These are phyloP conservation scores for Onychomys torridus DNA, from an alignment of 2,797 vertebrate genomes.

Conservation along the genomic window DNA sequence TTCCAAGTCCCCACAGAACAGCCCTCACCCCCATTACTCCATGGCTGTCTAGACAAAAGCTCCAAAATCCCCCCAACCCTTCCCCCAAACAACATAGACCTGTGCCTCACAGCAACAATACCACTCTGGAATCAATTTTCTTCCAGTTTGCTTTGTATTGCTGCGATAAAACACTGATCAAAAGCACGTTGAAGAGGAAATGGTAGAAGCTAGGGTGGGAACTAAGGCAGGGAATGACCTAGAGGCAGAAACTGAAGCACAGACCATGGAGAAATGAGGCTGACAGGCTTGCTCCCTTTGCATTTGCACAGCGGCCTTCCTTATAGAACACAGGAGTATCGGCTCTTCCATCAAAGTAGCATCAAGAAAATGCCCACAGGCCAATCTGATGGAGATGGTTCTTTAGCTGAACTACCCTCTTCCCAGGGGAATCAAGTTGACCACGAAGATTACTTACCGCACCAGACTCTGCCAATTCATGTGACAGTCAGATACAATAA, in stretches of 20 bases:
- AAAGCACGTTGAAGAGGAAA: neutral
- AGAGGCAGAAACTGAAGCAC: neutral
- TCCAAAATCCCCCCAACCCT: neutral
- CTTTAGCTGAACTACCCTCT: neutral
- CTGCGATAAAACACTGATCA: neutral
- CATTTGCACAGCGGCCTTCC: neutral
- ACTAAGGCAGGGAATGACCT: neutral
- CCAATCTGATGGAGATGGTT: neutral
- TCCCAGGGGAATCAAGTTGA: neutral
- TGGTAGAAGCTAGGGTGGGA: no score
- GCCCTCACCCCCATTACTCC: neutral
- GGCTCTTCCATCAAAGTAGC: neutral
- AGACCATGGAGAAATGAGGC: neutral
- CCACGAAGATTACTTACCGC: neutral
- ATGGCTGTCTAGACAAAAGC: no score
- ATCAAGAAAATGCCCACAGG: neutral
- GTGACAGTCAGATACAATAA: neutral
- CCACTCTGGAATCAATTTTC: neutral
- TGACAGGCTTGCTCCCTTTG: neutral
- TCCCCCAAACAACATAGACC: no score
- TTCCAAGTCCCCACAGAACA: neutral
- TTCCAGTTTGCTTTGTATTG: neutral
- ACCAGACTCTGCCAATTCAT: neutral
- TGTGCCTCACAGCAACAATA: no score
- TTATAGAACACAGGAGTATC: no score